Conservation (phyloP, 2,888 invertebrate species). For the Idaea straminata region DNA sequence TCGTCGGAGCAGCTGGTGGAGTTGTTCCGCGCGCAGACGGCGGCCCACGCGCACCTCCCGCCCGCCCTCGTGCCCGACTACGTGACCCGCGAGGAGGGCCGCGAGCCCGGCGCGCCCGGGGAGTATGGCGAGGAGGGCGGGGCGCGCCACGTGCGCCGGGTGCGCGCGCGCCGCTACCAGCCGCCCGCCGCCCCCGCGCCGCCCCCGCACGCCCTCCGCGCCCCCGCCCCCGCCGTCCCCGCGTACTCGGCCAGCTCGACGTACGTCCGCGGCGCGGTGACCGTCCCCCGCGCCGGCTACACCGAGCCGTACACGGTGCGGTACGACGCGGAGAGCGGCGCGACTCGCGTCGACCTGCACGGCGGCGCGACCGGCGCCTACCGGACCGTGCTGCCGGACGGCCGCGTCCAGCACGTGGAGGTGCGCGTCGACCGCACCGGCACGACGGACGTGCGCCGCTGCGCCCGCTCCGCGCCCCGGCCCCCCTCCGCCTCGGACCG, state of each 20-base stretch:
- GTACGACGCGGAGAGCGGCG: constrained; percentile 58
- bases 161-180: constrained; percentile 11
- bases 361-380: constrained; percentile 52
- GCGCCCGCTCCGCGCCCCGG: constrained; percentile 37
- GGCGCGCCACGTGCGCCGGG: constrained; percentile 7
- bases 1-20: constrained; percentile 47
- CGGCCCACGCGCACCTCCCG: constrained; percentile 46
- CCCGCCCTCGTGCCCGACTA: constrained; percentile 47
- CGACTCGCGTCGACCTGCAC: constrained; percentile 54
- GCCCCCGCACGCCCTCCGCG: constrained; percentile 17
- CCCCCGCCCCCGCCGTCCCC: constrained; percentile 29
- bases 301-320: constrained; percentile 55
- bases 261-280: constrained; percentile 46
- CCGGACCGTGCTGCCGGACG: constrained; percentile 41
- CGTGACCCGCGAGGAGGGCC: constrained; percentile 22
- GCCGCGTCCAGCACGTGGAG: constrained; percentile 43
- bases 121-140: constrained; percentile 6
- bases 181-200: constrained; percentile 7
- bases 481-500: constrained; percentile 36
- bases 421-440: constrained; percentile 55
- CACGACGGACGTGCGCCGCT: constrained; percentile 41
- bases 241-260: constrained; percentile 50
- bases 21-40: constrained; percentile 47
- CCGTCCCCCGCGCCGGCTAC: constrained; percentile 55
- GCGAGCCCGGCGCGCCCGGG: constrained; percentile 8